Percentiles rank a stretch among this genome's conserved stretches.
These are phyloP conservation scores for Danio kyathit DNA, from an alignment of 2,797 vertebrate genomes.

Conservation along the genomic window DNA sequence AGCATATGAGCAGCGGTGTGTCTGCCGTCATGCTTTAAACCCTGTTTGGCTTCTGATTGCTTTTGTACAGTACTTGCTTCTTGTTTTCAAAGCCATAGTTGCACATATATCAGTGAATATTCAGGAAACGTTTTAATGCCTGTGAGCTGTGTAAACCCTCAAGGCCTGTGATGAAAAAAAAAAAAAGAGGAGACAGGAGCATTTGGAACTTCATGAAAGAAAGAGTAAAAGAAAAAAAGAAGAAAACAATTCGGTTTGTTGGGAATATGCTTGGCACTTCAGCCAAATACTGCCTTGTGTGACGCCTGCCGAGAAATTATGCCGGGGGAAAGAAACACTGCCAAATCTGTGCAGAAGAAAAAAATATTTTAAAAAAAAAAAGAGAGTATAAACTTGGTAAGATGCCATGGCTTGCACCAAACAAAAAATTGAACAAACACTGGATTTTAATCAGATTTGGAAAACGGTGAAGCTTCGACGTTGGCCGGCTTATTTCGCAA, in stretches of 20 bases:
- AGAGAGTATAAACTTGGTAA: slow-evolving; percentile 1
- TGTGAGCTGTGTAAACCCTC: slow-evolving; percentile 61
- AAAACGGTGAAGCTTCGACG: slow-evolving; percentile 3
- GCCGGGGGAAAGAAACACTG: slow-evolving; percentile 63
- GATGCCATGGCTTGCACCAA: slow-evolving; percentile 10
- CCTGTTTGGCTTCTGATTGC: slow-evolving; percentile 53
- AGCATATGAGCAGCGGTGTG: slow-evolving; percentile 34
- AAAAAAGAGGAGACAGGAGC: slow-evolving; percentile 26
- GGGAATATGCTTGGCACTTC: slow-evolving; percentile 66
- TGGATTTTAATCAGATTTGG: slow-evolving; percentile 45
- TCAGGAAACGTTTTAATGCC: slow-evolving; percentile 60
- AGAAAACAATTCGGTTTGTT: slow-evolving; percentile 60
- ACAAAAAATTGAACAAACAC: slow-evolving; percentile 19
- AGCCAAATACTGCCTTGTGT: slow-evolving; percentile 66
- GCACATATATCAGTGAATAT: slow-evolving; percentile 51
- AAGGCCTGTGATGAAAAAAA: slow-evolving; percentile 58
- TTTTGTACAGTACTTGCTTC: slow-evolving; percentile 26
- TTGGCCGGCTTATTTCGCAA: background rate
- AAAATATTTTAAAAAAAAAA: background rate
- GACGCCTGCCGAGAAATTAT: slow-evolving; percentile 59
- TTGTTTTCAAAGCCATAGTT: slow-evolving; percentile 52
- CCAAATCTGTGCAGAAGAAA: slow-evolving; percentile 49
- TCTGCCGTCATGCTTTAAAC: slow-evolving; percentile 57
- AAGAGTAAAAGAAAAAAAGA: slow-evolving; percentile 43
- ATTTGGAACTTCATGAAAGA: slow-evolving; percentile 69